Conservation (phyloP, 2,888 invertebrate genomes). For the Sepiola atlantica region DNA sequence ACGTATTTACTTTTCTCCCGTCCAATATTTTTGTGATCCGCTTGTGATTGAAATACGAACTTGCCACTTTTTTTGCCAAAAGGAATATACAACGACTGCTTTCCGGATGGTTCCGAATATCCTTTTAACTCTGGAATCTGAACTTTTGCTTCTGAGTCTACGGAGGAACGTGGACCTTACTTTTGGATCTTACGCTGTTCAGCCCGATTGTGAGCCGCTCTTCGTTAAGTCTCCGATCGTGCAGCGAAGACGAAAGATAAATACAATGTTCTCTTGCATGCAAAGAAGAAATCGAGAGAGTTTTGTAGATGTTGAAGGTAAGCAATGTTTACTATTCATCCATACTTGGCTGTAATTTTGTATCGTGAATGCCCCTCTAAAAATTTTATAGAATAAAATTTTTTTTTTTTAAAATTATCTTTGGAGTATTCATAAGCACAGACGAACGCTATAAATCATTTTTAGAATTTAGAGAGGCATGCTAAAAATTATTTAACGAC, state of each 20-base stretch:
- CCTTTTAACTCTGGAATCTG: background rate
- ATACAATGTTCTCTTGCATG: background rate
- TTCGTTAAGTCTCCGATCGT: background rate
- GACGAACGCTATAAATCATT: too few relatives aligned
- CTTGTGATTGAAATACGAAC: background rate
- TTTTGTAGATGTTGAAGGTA: background rate
- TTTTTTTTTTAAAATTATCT: too few relatives aligned
- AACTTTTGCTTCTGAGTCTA: background rate
- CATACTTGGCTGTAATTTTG: background rate
- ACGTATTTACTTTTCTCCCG: background rate
- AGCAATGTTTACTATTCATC: background rate
- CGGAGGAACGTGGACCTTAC: background rate
- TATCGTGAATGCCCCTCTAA: too few relatives aligned
- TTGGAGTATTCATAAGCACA: too few relatives aligned
- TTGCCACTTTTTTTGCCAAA: background rate
- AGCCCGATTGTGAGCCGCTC: background rate
- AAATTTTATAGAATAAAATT: too few relatives aligned
- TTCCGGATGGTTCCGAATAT: background rate
- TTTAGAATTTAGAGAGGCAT: too few relatives aligned
- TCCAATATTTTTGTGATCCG: background rate
- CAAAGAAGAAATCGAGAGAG: background rate
- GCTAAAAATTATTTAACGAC: too few relatives aligned
- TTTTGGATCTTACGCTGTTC: background rate
- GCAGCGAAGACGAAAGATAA: background rate
- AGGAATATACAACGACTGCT: background rate